Conservation (phyloP, 2,797 vertebrate genomes). For the Poeciliopsis presidionis region DNA sequence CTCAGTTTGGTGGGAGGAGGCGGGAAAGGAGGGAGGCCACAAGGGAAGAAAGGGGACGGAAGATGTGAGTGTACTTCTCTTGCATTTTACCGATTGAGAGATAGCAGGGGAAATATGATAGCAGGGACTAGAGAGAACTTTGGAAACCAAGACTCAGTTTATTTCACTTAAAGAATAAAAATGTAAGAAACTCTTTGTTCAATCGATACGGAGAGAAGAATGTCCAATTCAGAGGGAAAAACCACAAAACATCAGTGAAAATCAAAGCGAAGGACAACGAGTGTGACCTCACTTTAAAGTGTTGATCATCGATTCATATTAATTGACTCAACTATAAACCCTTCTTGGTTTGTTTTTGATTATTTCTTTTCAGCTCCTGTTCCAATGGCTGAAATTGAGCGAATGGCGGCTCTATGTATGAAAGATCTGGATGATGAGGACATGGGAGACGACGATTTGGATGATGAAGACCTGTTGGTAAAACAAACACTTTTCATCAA, state of each 20-base stretch:
- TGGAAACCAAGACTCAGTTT: not conserved
- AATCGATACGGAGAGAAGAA: not conserved
- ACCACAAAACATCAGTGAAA: not conserved
- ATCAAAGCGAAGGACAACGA: not conserved
- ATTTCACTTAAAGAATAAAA: not conserved
- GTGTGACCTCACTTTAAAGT: not conserved
- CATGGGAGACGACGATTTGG: conserved; percentile 81
- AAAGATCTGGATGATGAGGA: conserved; percentile 87
- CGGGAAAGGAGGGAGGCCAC: conserved; percentile 65
- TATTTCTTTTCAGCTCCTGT: conserved; percentile 76
- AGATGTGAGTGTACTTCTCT: conserved; percentile 70
- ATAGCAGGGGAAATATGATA: not conserved
- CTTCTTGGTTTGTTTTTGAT: not conserved
- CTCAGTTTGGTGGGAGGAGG: conserved; percentile 83
- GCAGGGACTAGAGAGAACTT: not conserved
- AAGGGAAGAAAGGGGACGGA: conserved; percentile 75
- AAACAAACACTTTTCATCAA: not conserved
- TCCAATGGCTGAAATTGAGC: conserved; percentile 89
- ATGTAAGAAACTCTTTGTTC: not conserved
- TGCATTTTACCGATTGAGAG: not conserved
- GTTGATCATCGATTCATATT: not conserved
- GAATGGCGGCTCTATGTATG: conserved; percentile 93
- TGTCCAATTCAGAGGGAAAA: not conserved
- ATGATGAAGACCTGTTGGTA: conserved; percentile 90
- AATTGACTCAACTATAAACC: not conserved